These are phyloP conservation scores for Pararge aegeria DNA, from an alignment of 1,140 invertebrate species.

Conservation along the genomic window DNA sequence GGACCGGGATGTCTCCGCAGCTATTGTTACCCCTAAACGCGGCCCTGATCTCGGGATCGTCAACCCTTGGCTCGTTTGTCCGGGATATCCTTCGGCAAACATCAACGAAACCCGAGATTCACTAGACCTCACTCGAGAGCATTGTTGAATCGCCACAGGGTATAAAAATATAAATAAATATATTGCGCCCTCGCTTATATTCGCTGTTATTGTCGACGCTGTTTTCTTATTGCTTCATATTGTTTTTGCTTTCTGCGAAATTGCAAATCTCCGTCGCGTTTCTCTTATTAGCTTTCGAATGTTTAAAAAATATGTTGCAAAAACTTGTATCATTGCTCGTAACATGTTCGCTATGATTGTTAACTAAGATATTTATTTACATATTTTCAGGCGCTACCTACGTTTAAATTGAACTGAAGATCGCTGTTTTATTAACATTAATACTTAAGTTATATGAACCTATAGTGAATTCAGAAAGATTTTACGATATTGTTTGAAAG, in stretches of 20 bases:
- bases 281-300: conserved; percentile 13
- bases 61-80: conserved; percentile 66
- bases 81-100: conserved; percentile 72
- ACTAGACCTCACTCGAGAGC: conserved; percentile 70
- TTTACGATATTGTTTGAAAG: not conserved
- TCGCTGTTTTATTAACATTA: too few relatives aligned
- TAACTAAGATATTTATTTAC: not conserved
- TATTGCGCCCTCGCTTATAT: conserved; percentile 39
- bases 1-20: conserved; percentile 55
- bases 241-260: conserved; percentile 35
- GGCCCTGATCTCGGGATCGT: conserved; percentile 63
- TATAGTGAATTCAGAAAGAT: not conserved
- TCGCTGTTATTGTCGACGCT: conserved; percentile 36
- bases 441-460: too few relatives aligned
- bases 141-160: conserved; percentile 53
- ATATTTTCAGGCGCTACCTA: too few relatives aligned
- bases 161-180: conserved; percentile 66
- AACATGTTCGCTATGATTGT: not conserved
- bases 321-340: not conserved
- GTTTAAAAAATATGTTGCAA: conserved; percentile 7
- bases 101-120: conserved; percentile 70
- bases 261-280: conserved; percentile 25
- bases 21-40: conserved; percentile 65
- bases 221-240: conserved; percentile 50
- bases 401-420: too few relatives aligned